Evolutionary conservation across 2,797 vertebrate species (phyloP).

Genomic region (Hypotaenidia philippensis): DNA sequence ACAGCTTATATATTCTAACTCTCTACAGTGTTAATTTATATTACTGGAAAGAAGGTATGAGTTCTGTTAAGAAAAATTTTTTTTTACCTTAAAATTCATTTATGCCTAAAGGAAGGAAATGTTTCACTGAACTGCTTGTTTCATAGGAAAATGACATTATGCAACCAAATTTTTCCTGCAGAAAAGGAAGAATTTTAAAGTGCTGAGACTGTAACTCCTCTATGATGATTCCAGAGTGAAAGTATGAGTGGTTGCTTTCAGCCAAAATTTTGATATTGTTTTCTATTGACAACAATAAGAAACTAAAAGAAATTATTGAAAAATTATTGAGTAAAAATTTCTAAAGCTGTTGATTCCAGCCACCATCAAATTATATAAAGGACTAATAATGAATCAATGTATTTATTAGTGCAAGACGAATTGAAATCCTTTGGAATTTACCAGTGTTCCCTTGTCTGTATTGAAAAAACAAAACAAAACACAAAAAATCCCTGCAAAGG

Average conservation of each 20-base stretch:
- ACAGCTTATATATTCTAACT: constrained; percentile 1
- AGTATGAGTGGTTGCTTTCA: background rate
- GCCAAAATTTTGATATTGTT: background rate
- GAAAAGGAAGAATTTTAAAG: background rate
- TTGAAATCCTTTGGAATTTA: background rate
- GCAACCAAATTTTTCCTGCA: background rate
- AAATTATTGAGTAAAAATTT: background rate
- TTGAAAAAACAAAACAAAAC: background rate
- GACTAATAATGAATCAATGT: background rate
- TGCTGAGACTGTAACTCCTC: background rate
- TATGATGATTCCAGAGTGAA: background rate
- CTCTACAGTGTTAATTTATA: constrained; percentile 12
- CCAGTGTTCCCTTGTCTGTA: background rate
- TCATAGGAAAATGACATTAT: background rate
- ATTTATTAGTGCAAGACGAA: background rate
- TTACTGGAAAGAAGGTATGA: background rate
- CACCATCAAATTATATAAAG: background rate
- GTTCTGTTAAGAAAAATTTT: constrained; percentile 6
- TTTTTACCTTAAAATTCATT: background rate
- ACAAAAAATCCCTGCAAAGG: background rate
- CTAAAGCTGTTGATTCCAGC: background rate
- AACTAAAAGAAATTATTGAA: background rate
- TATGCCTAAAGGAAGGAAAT: background rate
- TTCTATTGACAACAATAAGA: background rate
- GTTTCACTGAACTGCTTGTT: background rate